These are phyloP conservation scores for Clarias magur DNA, from an alignment of 2,113 vertebrate species.

Conservation along the genomic window DNA sequence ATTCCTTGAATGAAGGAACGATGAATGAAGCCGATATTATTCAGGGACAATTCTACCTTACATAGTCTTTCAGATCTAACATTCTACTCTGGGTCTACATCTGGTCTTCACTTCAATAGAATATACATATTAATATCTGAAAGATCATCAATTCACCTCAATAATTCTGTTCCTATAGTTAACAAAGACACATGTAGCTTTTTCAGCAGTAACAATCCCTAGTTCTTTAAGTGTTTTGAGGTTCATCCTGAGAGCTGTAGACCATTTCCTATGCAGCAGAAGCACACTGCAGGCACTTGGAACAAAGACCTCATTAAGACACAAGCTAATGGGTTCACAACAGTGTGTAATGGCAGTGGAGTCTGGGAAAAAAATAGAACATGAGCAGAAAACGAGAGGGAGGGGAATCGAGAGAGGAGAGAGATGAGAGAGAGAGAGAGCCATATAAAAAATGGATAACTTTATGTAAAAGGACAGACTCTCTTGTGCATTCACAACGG, in stretches of 20 bases:
- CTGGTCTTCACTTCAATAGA: neutral
- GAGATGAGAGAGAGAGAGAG: neutral
- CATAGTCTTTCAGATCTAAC: neutral
- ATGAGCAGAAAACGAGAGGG: neutral
- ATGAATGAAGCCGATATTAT: neutral
- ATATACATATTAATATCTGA: neutral
- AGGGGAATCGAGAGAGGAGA: neutral
- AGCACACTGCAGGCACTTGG: neutral
- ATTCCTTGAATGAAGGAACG: neutral
- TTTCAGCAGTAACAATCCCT: conserved; percentile 5
- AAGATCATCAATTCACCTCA: neutral
- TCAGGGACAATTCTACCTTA: neutral
- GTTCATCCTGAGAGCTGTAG: neutral
- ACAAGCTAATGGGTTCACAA: conserved; percentile 17
- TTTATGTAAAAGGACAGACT: neutral
- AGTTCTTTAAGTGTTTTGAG: neutral
- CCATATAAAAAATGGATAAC: conserved; percentile 3
- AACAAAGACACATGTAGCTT: neutral
- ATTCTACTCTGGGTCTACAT: neutral
- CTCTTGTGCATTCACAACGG: neutral
- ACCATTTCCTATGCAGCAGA: neutral
- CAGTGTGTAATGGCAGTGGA: neutral
- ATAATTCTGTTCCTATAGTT: neutral
- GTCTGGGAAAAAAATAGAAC: neutral
- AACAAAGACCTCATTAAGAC: conserved; percentile 23